phyloP scores from a whole-genome alignment of 1,140 invertebrate species.

The Latrodectus geometricus region DNA sequence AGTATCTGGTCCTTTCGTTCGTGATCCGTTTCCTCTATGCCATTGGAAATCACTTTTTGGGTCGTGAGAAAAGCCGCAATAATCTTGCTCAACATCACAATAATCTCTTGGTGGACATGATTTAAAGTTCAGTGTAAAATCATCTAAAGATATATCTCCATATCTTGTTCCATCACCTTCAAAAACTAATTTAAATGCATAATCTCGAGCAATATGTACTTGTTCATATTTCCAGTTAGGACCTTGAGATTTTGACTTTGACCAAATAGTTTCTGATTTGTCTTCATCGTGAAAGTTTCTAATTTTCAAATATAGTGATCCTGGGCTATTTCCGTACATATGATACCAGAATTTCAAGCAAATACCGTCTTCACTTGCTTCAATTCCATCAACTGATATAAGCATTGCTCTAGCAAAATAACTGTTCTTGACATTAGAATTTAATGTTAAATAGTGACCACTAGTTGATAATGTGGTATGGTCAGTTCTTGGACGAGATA shows the following conservation, averaged over 20 bases:
- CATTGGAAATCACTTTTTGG: slow-evolving; percentile 45
- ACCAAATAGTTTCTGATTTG: slow-evolving; percentile 47
- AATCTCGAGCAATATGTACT: slow-evolving; percentile 28
- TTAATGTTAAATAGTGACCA: slow-evolving; percentile 52
- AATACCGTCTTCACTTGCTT: slow-evolving; percentile 8
- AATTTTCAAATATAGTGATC: slow-evolving; percentile 28
- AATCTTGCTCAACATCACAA: slow-evolving; percentile 61
- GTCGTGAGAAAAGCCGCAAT: slow-evolving; percentile 55
- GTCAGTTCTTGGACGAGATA: slow-evolving; percentile 45
- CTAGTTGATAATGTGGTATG: slow-evolving; percentile 43
- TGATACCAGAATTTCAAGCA: slow-evolving; percentile 63
- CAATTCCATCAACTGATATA: slow-evolving; percentile 16
- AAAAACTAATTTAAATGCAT: slow-evolving; percentile 36
- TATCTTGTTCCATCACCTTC: slow-evolving; percentile 29
- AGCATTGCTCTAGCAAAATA: background rate
- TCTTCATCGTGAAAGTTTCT: slow-evolving; percentile 50
- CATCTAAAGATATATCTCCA: slow-evolving; percentile 62
- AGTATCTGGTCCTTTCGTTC: slow-evolving; percentile 57
- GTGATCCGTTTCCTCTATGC: slow-evolving; percentile 34
- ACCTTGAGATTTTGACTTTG: slow-evolving; percentile 48
- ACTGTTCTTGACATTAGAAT: slow-evolving; percentile 5
- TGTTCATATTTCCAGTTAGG: slow-evolving; percentile 61
- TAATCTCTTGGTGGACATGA: slow-evolving; percentile 55
- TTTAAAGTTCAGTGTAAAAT: slow-evolving; percentile 47
- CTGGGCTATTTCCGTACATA: slow-evolving; percentile 53